Percentiles rank a stretch among this genome's conserved stretches.
Conservation (phyloP, 1,140 invertebrate genomes). For the Aricia agestis region DNA sequence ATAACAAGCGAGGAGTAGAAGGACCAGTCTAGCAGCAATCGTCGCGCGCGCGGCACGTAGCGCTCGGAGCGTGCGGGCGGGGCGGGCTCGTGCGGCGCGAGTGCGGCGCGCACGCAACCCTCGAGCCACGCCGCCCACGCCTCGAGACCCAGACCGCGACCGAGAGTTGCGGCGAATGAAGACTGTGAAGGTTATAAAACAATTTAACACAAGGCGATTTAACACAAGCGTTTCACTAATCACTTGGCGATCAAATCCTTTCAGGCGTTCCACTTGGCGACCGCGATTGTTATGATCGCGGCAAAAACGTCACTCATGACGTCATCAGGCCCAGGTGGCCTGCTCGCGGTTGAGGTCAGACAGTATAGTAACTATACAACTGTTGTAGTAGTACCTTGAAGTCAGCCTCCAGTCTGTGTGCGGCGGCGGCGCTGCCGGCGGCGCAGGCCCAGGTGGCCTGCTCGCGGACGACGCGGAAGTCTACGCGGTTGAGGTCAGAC, state of each 20-base stretch:
- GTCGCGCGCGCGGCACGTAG: slow-evolving; percentile 93
- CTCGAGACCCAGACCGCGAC: slow-evolving; percentile 95
- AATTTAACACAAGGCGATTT: no score
- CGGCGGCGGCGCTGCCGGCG: slow-evolving; percentile 91
- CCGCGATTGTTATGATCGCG: no score
- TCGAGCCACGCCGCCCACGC: slow-evolving; percentile 99
- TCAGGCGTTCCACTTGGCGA: no score
- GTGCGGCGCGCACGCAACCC: slow-evolving; percentile 89
- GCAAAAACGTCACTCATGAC: no score
- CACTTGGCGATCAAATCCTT: no score
- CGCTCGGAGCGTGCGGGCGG: slow-evolving; percentile 64
- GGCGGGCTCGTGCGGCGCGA: slow-evolving; percentile 91
- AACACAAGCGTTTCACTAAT: no score
- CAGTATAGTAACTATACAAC: no score
- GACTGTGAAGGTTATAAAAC: neutral
- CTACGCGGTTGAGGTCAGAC: slow-evolving; percentile 96
- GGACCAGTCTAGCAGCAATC: slow-evolving; percentile 98
- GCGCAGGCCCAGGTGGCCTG: slow-evolving; percentile 97
- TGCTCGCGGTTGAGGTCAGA: neutral
- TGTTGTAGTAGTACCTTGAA: slow-evolving; percentile 82
- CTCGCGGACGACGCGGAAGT: slow-evolving; percentile 97
- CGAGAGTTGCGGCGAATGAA: slow-evolving; percentile 82
- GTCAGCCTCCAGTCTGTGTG: slow-evolving; percentile 92
- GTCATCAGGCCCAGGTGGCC: no score
- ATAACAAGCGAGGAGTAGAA: slow-evolving; percentile 90